phyloP scores from a whole-genome alignment of 2,797 vertebrate genomes.

The Malacoraja senta region DNA sequence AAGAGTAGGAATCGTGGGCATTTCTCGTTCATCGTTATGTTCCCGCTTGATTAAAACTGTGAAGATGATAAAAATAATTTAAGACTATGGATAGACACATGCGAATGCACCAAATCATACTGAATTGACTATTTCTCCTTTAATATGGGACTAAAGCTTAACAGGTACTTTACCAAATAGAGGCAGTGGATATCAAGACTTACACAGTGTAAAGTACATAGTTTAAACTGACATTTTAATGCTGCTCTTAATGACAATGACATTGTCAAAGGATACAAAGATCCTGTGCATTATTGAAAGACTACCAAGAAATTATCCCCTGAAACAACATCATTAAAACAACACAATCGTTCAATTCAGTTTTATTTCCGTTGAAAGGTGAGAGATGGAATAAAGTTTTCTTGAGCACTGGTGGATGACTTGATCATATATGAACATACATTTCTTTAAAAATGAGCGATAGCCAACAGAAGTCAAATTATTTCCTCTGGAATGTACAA shows the following conservation, averaged over 20 bases:
- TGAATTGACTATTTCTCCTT: not conserved
- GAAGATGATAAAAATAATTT: slow-evolving; percentile 42
- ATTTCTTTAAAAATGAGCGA: not conserved
- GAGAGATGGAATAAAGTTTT: not conserved
- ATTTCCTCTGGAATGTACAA: not conserved
- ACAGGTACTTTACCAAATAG: not conserved
- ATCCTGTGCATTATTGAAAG: not conserved
- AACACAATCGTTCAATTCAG: not conserved
- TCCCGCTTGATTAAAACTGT: slow-evolving; percentile 91
- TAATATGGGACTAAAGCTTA: not conserved
- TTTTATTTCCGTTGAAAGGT: not conserved
- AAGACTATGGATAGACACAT: not conserved
- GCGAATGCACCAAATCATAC: not conserved
- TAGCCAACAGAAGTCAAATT: not conserved
- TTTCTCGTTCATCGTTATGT: slow-evolving; percentile 82
- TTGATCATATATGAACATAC: not conserved
- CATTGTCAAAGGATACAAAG: not conserved
- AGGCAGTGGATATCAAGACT: not conserved
- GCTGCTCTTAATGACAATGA: not conserved
- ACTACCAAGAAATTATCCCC: not conserved
- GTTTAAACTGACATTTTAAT: not conserved
- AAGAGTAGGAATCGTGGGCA: slow-evolving; percentile 64
- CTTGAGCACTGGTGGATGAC: too few relatives aligned
- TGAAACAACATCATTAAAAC: not conserved
- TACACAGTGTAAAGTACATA: not conserved